phyloP scores from a whole-genome alignment of 2,797 vertebrate genomes.

The Oreortyx pictus region DNA sequence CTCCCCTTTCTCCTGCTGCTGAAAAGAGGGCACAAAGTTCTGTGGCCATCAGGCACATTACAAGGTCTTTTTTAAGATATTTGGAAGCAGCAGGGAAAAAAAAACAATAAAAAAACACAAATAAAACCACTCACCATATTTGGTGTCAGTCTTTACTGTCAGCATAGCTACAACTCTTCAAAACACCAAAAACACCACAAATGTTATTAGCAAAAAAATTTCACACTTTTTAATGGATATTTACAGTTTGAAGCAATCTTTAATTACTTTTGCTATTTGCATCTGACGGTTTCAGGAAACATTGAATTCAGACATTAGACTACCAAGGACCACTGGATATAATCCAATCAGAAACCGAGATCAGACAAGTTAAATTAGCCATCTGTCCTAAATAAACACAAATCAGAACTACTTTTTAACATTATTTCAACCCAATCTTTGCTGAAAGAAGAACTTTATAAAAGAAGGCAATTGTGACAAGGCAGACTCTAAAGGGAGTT shows the following conservation, averaged over 20 bases:
- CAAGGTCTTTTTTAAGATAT: slow-evolving; percentile 4
- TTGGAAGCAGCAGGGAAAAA: neutral
- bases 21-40: slow-evolving; percentile 42
- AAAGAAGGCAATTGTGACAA: neutral
- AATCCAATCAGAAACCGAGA: slow-evolving; percentile 32
- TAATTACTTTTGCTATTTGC: slow-evolving; percentile 57
- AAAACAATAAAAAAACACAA: neutral
- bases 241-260: slow-evolving; percentile 44
- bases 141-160: slow-evolving; percentile 64
- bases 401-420: neutral
- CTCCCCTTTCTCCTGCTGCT: neutral
- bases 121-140: slow-evolving; percentile 17
- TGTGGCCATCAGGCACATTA: neutral
- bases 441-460: neutral
- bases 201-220: neutral
- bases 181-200: slow-evolving; percentile 38
- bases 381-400: slow-evolving; percentile 28
- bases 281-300: slow-evolving; percentile 8
- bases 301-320: neutral
- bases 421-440: neutral
- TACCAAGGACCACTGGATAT: neutral
- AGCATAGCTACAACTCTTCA: slow-evolving; percentile 24
- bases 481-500: neutral
- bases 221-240: slow-evolving; percentile 48
- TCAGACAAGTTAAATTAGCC: slow-evolving; percentile 15